These are phyloP conservation scores for Caenorhabditis virilis DNA, from an alignment of 2,888 invertebrate species.

Conservation along the genomic window DNA sequence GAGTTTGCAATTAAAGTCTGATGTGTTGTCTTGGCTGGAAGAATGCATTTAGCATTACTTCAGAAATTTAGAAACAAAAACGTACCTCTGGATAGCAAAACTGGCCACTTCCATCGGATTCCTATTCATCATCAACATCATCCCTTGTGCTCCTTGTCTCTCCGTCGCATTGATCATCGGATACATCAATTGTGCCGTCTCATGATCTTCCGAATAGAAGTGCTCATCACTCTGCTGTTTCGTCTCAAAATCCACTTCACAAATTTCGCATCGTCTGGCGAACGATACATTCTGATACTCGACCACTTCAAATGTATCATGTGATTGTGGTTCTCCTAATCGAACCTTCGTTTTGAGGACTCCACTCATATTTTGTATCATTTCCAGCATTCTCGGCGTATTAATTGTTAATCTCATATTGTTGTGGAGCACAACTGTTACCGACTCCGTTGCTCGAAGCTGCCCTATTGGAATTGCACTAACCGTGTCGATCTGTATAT, in stretches of 20 bases:
- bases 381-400: conserved; percentile 18
- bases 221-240: conserved; percentile 31
- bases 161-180: conserved; percentile 5
- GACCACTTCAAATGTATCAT: conserved; percentile 20
- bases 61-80: conserved; percentile 1
- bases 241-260: conserved; percentile 40
- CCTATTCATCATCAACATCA: background rate
- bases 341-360: background rate
- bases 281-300: conserved; percentile 11
- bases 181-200: conserved; percentile 38
- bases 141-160: conserved; percentile 3
- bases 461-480: conserved; percentile 6
- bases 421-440: conserved; percentile 28
- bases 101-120: conserved; percentile 9
- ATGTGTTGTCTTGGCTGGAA: conserved; percentile 5
- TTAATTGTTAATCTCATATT: conserved; percentile 26
- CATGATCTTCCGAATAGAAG: conserved; percentile 51
- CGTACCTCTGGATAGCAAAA: background rate
- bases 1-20: conserved; percentile 40
- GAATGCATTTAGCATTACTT: background rate
- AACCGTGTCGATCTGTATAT: background rate
- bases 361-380: conserved; percentile 4
- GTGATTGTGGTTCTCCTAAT: background rate
- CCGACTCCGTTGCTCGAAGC: conserved; percentile 9
- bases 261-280: conserved; percentile 36